Conservation (phyloP, 2,113 vertebrate genomes). For the Elachura formosa region DNA sequence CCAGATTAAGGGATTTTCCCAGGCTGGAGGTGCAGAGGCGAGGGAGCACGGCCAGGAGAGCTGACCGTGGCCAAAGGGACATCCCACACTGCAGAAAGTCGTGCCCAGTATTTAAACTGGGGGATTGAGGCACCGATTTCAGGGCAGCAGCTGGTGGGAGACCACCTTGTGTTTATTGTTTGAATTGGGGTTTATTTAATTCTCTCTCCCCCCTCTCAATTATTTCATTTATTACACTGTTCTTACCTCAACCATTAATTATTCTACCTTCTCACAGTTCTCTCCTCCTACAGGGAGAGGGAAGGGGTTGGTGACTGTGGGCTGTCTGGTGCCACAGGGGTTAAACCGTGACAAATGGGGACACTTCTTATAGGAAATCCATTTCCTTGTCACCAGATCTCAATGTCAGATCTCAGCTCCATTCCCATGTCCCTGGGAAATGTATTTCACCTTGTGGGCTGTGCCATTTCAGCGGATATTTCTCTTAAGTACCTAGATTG, state of each 20-base stretch:
- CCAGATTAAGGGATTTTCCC: background rate
- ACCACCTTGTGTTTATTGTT: background rate
- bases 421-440: background rate
- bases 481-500: background rate
- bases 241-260: background rate
- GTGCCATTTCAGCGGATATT: background rate
- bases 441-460: background rate
- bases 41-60: background rate
- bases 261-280: background rate
- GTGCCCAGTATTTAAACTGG: accelerated
- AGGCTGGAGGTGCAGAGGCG: background rate
- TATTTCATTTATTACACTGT: background rate
- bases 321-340: background rate
- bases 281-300: background rate
- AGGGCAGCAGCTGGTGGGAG: background rate
- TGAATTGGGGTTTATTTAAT: background rate
- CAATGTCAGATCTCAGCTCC: background rate
- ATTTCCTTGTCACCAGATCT: background rate
- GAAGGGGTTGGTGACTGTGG: background rate
- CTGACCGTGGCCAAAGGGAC: background rate
- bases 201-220: background rate
- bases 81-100: accelerated
- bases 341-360: background rate
- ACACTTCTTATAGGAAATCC: background rate
- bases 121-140: background rate